These are phyloP conservation scores for Dendrophyllia cribrosa DNA, from an alignment of 64 coral and sea anemone genomes.

Conservation along the genomic window DNA sequence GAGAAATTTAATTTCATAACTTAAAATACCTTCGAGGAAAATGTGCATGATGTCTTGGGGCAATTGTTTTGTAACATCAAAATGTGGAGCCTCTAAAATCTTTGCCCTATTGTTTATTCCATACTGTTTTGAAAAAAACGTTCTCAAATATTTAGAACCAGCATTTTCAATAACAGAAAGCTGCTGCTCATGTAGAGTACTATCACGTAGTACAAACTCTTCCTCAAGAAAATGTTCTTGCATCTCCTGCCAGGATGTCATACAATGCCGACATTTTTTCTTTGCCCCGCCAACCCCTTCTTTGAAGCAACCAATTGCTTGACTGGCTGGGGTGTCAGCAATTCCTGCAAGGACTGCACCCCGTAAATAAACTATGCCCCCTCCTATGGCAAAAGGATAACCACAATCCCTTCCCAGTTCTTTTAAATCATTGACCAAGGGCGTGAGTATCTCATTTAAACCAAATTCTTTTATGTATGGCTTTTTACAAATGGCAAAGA, in stretches of 20 bases:
- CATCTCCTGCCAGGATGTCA: not conserved
- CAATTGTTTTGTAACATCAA: not conserved
- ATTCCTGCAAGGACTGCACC: not conserved
- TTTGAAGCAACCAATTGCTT: not conserved
- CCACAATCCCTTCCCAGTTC: not conserved
- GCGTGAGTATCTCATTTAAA: not conserved
- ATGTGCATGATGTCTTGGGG: too few relatives aligned
- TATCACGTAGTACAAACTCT: not conserved
- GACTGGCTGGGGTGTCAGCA: not conserved
- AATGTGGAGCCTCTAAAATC: not conserved
- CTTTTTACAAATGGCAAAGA: not conserved
- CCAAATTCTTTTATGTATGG: not conserved
- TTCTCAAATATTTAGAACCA: not conserved
- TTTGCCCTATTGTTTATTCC: not conserved
- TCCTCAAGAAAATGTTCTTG: too few relatives aligned
- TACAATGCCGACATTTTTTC: not conserved
- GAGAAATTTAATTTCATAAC: not conserved
- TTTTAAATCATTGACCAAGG: not conserved
- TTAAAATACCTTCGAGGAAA: not conserved
- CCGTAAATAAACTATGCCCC: not conserved
- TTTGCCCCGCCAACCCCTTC: too few relatives aligned
- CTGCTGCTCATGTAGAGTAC: not conserved
- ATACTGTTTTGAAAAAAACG: not conserved
- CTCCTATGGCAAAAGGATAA: not conserved
- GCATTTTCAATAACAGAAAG: not conserved